Conservation (phyloP, 2,797 vertebrate species). For the Sebastes steindachneri region DNA sequence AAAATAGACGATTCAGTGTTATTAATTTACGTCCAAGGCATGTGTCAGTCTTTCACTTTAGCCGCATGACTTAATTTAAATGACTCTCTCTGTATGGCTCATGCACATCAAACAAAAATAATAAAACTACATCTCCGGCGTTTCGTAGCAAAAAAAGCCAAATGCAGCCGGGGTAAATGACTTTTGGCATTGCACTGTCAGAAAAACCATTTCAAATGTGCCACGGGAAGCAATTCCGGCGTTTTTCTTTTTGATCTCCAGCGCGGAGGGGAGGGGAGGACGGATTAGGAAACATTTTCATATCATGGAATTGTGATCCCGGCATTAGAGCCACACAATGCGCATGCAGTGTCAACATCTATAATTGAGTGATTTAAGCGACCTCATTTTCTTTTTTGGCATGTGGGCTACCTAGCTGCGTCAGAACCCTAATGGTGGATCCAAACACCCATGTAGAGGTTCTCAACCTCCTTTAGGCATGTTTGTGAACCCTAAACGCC, state of each 20-base stretch:
- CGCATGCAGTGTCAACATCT: conserved; percentile 61
- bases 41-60: conserved; percentile 46
- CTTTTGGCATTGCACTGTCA: conserved; percentile 62
- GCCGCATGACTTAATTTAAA: conserved; percentile 30
- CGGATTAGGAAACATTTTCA: conserved; percentile 65
- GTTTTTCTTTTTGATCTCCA: conserved; percentile 67
- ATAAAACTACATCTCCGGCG: conserved; percentile 43
- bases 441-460: not conserved
- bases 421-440: not conserved
- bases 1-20: conserved; percentile 35
- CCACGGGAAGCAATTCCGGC: conserved; percentile 66
- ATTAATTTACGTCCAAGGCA: conserved; percentile 47
- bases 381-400: conserved; percentile 39
- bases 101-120: conserved; percentile 57
- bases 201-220: conserved; percentile 64
- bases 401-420: not conserved
- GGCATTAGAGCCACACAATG: conserved; percentile 50
- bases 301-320: conserved; percentile 61
- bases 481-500: conserved; percentile 30
- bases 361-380: conserved; percentile 62
- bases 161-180: conserved; percentile 62
- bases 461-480: not conserved
- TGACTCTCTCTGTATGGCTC: conserved; percentile 30
- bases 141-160: conserved; percentile 42
- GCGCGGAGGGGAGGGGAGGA: conserved; percentile 46